Percentiles rank a stretch among this genome's conserved stretches.
phyloP scores from a whole-genome alignment of 2,113 vertebrate species.

The Gymnarchus niloticus region DNA sequence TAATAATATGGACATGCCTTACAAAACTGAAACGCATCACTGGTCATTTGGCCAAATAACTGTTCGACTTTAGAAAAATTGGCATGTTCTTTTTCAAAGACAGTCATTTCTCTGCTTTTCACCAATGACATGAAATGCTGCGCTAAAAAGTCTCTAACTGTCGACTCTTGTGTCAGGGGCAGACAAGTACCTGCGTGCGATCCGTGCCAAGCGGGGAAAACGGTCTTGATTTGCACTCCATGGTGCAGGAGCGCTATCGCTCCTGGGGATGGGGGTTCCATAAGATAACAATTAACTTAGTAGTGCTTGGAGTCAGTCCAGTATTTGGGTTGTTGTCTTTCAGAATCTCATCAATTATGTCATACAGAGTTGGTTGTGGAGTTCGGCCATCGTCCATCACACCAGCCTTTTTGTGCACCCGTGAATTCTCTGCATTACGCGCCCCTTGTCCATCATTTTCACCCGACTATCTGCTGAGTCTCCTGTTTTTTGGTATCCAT shows the following conservation, averaged over 20 bases:
- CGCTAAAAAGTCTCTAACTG: constrained; percentile 29
- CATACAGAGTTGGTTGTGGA: not conserved
- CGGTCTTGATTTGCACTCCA: not conserved
- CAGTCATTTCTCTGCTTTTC: constrained; percentile 24
- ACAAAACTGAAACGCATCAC: no score
- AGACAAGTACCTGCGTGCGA: constrained; percentile 25
- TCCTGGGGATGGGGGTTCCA: not conserved
- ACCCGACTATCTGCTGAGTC: no score
- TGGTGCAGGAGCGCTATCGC: not conserved
- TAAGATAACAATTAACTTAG: not conserved
- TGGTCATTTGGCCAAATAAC: no score
- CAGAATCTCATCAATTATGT: not conserved
- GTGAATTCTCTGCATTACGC: no score
- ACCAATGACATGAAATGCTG: constrained; percentile 26
- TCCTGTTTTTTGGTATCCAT: no score
- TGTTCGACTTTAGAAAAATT: not conserved
- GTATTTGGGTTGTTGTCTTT: not conserved
- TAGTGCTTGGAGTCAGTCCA: not conserved
- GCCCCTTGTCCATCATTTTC: no score
- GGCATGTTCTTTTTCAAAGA: not conserved
- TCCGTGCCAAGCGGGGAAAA: constrained; percentile 10
- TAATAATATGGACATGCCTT: no score
- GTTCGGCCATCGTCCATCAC: no score
- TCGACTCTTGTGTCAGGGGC: constrained; percentile 25
- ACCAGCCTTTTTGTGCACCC: no score